Conservation (phyloP, 2,888 invertebrate genomes). For the Hirtodrosophila confusa region DNA sequence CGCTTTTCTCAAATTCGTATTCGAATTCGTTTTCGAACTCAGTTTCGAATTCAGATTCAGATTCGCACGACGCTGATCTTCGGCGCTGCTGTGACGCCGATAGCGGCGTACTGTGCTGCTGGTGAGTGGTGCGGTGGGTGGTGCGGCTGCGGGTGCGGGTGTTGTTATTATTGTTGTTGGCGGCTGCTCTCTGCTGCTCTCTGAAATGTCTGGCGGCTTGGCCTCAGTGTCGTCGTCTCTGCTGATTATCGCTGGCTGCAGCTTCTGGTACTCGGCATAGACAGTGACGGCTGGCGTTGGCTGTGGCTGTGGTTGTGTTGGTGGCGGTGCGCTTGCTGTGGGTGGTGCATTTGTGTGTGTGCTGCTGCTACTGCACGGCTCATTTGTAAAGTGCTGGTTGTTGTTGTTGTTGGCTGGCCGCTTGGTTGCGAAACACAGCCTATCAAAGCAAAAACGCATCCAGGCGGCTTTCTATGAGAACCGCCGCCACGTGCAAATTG, state of each 20-base stretch:
- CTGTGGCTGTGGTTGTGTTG: slow-evolving; percentile 17
- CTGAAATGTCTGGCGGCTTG: slow-evolving; percentile 69
- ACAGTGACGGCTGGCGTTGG: slow-evolving; percentile 42
- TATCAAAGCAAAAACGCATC: slow-evolving; percentile 96
- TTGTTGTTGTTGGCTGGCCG: slow-evolving; percentile 86
- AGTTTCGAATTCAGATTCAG: slow-evolving; percentile 17
- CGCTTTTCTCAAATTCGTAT: slow-evolving; percentile 58
- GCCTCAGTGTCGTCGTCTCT: slow-evolving; percentile 61
- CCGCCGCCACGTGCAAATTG: slow-evolving; percentile 76
- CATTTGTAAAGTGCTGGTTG: slow-evolving; percentile 46
- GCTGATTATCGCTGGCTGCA: slow-evolving; percentile 74
- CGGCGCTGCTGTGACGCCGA: slow-evolving; percentile 63
- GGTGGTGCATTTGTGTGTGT: slow-evolving; percentile 17
- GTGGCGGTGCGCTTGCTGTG: slow-evolving; percentile 11
- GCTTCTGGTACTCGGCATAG: slow-evolving; percentile 70
- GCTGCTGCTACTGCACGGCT: slow-evolving; percentile 37
- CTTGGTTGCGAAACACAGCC: slow-evolving; percentile 95
- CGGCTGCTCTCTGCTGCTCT: slow-evolving; percentile 29
- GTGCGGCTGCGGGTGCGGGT: slow-evolving; percentile 1
- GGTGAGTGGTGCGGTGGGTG: slow-evolving; percentile 10
- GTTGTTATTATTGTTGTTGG: slow-evolving; percentile 11
- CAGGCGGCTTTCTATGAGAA: slow-evolving; percentile 86
- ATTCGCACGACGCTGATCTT: slow-evolving; percentile 56
- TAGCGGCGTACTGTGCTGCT: slow-evolving; percentile 30
- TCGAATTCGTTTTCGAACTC: slow-evolving; percentile 32